phyloP scores from a whole-genome alignment of 2,113 vertebrate genomes.

The Lepus americanus region DNA sequence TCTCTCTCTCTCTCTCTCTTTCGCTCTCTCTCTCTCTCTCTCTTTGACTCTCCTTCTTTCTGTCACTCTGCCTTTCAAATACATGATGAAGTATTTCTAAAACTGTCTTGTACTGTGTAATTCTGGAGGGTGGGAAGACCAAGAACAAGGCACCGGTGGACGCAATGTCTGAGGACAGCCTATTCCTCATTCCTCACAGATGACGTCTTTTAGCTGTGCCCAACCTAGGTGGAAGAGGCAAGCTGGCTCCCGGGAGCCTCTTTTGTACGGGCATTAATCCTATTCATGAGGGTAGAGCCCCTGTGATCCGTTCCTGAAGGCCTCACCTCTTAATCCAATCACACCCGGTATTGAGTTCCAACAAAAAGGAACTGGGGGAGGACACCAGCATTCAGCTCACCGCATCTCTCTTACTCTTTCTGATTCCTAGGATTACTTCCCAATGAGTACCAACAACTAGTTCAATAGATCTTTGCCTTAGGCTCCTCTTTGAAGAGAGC shows the following conservation, averaged over 20 bases:
- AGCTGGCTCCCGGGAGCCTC: not conserved
- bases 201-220: not conserved
- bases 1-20: too few relatives aligned
- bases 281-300: not conserved
- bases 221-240: not conserved
- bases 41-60: too few relatives aligned
- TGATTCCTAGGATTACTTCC: not conserved
- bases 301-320: not conserved
- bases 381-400: too few relatives aligned
- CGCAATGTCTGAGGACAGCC: not conserved
- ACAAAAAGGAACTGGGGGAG: too few relatives aligned
- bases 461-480: not conserved
- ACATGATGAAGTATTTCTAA: too few relatives aligned
- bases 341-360: too few relatives aligned
- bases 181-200: not conserved
- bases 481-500: not conserved
- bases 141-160: not conserved
- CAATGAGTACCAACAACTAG: too few relatives aligned
- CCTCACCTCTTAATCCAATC: not conserved
- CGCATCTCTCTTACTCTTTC: not conserved
- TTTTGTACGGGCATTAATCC: not conserved
- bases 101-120: too few relatives aligned
- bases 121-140: not conserved
- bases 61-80: too few relatives aligned
- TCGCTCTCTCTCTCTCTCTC: too few relatives aligned